phyloP scores from a whole-genome alignment of 2,888 invertebrate species.

The Nomada fucata region DNA sequence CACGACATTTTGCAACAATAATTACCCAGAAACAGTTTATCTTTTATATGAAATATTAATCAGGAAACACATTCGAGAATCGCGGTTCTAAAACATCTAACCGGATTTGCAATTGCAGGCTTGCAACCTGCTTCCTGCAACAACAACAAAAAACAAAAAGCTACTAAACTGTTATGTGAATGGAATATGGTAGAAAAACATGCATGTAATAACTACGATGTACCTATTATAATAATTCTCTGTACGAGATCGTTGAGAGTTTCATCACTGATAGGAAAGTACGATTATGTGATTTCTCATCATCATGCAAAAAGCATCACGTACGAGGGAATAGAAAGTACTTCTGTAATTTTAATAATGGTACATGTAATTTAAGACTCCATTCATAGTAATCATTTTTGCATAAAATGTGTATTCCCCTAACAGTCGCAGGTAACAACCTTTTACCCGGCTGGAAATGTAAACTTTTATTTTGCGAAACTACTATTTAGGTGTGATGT shows the following conservation, averaged over 20 bases:
- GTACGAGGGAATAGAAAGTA: slow-evolving; percentile 18
- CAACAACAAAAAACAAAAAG: no score
- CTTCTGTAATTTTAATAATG: background rate
- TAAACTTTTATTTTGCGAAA: slow-evolving; percentile 4
- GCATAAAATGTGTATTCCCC: background rate
- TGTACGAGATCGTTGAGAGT: background rate
- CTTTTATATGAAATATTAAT: background rate
- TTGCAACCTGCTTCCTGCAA: background rate
- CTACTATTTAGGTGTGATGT: background rate
- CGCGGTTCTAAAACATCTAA: background rate
- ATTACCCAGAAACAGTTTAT: no score
- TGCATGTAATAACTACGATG: background rate
- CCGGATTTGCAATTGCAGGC: background rate
- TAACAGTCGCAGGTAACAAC: background rate
- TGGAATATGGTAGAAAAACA: background rate
- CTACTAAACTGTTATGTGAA: background rate
- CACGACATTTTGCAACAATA: no score
- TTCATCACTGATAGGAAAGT: slow-evolving; percentile 28
- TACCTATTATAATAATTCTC: background rate
- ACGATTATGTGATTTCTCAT: slow-evolving; percentile 15
- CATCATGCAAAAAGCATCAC: background rate
- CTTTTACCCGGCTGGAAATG: background rate
- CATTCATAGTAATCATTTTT: background rate
- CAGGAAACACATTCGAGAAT: background rate
- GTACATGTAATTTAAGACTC: background rate